A percentile compares a stretch with the other conserved stretches of the same genome.
phyloP scores from a whole-genome alignment of 2,113 vertebrate genomes.

The Paramisgurnus dabryanus region DNA sequence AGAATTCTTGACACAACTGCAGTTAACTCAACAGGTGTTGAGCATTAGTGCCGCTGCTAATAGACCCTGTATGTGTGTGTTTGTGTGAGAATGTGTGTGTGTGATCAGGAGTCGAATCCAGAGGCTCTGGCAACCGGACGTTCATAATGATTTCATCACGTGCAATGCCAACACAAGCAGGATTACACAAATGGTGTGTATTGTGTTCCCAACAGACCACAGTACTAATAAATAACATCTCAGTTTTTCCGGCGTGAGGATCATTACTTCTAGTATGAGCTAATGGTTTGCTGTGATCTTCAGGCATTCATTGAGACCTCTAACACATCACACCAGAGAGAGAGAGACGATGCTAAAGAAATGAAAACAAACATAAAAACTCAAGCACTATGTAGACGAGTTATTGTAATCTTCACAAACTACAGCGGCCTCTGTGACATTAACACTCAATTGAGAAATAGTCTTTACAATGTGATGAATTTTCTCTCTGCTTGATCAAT shows the following conservation, averaged over 20 bases:
- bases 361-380: constrained; percentile 15
- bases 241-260: constrained; percentile 39
- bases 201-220: constrained; percentile 38
- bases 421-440: neutral
- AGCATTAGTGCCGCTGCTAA: constrained; percentile 51
- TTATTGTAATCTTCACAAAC: neutral
- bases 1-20: constrained; percentile 36
- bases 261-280: constrained; percentile 54
- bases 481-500: no score
- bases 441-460: no score
- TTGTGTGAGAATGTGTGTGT: constrained; percentile 1
- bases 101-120: constrained; percentile 51
- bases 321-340: constrained; percentile 33
- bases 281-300: constrained; percentile 50
- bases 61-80: constrained; percentile 17
- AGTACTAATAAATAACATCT: constrained; percentile 51
- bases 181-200: constrained; percentile 44
- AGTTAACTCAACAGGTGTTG: constrained; percentile 58
- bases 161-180: constrained; percentile 53
- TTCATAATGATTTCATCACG: constrained; percentile 56
- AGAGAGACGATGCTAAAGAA: neutral
- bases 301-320: constrained; percentile 32
- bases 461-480: no score
- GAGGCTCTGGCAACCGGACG: constrained; percentile 57
- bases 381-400: neutral